Evolutionary conservation across 2,888 invertebrate genomes (phyloP).

Genomic region (Eilema depressum): DNA sequence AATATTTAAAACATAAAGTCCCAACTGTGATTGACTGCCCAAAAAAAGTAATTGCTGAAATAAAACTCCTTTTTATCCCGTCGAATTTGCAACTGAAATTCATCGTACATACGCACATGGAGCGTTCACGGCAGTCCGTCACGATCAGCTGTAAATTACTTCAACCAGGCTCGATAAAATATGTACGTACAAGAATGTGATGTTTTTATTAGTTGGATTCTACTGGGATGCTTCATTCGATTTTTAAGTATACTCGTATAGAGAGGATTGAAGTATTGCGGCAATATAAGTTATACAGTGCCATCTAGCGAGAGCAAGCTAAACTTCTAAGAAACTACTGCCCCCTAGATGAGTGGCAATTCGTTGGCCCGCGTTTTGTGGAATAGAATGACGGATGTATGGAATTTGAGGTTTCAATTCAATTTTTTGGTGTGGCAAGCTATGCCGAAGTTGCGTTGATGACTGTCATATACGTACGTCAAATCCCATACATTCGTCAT

Average conservation of each 20-base stretch:
- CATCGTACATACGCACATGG: conserved; percentile 31
- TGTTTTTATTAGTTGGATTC: conserved; percentile 19
- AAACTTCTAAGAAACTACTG: too few species aligned
- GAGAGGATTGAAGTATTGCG: too few species aligned
- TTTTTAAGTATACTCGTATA: conserved; percentile 10
- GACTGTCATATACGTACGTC: too few species aligned
- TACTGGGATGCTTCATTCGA: background rate
- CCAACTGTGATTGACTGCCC: conserved; percentile 31
- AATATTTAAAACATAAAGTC: conserved; percentile 11
- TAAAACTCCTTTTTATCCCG: conserved; percentile 38
- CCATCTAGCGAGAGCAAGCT: background rate
- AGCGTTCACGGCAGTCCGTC: conserved; percentile 38
- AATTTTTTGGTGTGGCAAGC: too few species aligned
- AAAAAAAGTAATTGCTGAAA: conserved; percentile 32
- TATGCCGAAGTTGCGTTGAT: too few species aligned
- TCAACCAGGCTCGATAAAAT: conserved; percentile 20
- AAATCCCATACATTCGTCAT: too few species aligned
- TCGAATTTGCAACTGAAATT: conserved; percentile 39
- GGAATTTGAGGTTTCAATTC: too few species aligned
- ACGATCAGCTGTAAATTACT: conserved; percentile 43
- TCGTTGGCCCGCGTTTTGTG: too few species aligned
- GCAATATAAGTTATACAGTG: too few species aligned
- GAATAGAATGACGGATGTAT: too few species aligned
- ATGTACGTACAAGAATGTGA: conserved; percentile 15
- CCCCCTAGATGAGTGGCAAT: too few species aligned